Base-by-base conservation (phyloP, 2,888 invertebrate species). In the Perithous albicinctus region DNA sequence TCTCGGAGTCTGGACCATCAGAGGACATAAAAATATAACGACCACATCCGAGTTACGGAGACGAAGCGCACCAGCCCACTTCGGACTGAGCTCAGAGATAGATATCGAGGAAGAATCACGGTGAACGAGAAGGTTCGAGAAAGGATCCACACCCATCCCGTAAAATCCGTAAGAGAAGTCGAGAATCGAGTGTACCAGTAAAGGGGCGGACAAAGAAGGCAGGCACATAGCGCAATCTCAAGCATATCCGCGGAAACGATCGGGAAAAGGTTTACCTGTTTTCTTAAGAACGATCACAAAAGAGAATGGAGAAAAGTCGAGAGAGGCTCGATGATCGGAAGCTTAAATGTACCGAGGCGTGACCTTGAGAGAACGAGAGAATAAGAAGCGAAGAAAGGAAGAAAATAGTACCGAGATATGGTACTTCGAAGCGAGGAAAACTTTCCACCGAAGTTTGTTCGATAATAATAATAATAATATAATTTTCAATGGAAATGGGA, bases 1-100 rank as follows among this genome's bases (percentile, higher is more conserved):
- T n/a, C 18, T 20, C 7, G 18, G n/a, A 18, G 35, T 10, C 32
- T 41, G 41, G 64, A 66, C 43, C 67, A 67, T 32, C 32, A 26
- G 66, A 59, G 35, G 66, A 46, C 59, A 67, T 76, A 67, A 76
- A 76, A 67, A 76, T 67, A 76, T 76, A 75, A 75, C 75, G 75
- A 67, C 56, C 43, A 38, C 29, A 43, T 59, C 29, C 18, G 59
- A 26, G 26, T 56, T 54, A 38, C 54, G 54, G 38, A 23, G 15
- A 29, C 43, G 32, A 12, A 63, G 56, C 70, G n/a, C 26, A 23
- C 18, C 23, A 26, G 70, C 26, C 29, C 66, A n/a, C 75, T 15
- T 41, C 26, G 38, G 26, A 20, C 54, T 15, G 32, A 41, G 6
- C 46, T 23, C 43, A 18, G 29, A 35, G 46, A 54, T 46, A 76